Percentiles rank a stretch among this genome's conserved stretches.
Evolutionary conservation across 2,113 vertebrate species (phyloP).

Genomic region (Peucedramus taeniatus): DNA sequence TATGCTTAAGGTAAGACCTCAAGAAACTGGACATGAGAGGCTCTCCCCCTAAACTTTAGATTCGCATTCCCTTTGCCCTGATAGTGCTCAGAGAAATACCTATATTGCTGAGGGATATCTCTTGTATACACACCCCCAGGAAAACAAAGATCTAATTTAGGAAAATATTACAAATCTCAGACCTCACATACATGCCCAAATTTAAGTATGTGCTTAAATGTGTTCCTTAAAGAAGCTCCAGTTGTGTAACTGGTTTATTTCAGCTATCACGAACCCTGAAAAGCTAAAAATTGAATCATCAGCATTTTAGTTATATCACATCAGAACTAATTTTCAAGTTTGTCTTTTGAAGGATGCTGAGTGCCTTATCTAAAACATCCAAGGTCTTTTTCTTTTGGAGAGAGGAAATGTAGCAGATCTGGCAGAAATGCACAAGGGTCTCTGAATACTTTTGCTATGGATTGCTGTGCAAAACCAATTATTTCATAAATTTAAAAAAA

Average conservation of each 20-base stretch:
- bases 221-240: not conserved
- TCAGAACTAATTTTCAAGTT: slow-evolving; percentile 47
- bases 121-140: not conserved
- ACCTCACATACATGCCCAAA: not conserved
- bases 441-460: slow-evolving; percentile 18
- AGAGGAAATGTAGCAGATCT: not conserved
- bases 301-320: slow-evolving; percentile 24
- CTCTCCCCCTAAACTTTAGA: not conserved
- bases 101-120: not conserved
- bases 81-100: not conserved
- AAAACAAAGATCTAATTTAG: not conserved
- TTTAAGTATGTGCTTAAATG: not conserved
- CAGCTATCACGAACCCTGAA: not conserved
- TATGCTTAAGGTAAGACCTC: not conserved
- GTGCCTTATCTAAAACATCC: not conserved
- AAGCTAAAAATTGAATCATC: slow-evolving; percentile 21
- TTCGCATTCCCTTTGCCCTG: not conserved
- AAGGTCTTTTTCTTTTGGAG: slow-evolving; percentile 30
- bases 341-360: slow-evolving; percentile 22
- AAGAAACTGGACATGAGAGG: not conserved
- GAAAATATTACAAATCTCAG: not conserved
- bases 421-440: slow-evolving; percentile 15
- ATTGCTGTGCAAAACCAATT: slow-evolving; percentile 39
- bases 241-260: not conserved
- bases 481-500: slow-evolving; percentile 54